Conservation (phyloP, 2,113 vertebrate genomes). For the Chinchilla lanigera region DNA sequence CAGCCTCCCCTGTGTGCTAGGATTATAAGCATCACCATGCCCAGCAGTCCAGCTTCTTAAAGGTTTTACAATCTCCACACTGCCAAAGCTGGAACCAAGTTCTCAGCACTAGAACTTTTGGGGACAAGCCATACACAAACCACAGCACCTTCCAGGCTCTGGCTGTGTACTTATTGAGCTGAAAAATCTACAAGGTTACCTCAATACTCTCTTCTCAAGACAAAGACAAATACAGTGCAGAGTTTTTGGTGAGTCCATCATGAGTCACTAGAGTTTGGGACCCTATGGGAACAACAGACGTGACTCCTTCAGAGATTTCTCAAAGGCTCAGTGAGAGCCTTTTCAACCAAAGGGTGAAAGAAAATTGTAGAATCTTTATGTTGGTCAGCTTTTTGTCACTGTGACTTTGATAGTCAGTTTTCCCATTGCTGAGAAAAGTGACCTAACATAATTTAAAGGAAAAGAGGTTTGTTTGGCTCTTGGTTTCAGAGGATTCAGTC, state of each 20-base stretch:
- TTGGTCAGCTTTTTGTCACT: not conserved
- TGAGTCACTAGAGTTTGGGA: not conserved
- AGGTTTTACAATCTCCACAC: not conserved
- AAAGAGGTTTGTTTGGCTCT: not conserved
- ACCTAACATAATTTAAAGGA: not conserved
- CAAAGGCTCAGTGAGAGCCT: not conserved
- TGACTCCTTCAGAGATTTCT: not conserved
- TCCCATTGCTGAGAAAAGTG: not conserved
- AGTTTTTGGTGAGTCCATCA: not conserved
- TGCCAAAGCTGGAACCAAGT: not conserved
- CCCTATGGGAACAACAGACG: not conserved
- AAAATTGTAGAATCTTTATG: not conserved
- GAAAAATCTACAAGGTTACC: not conserved
- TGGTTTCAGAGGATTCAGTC: not conserved
- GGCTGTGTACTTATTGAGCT: not conserved
- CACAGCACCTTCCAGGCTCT: not conserved
- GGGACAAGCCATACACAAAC: not conserved
- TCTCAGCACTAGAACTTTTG: not conserved
- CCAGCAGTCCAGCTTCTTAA: not conserved
- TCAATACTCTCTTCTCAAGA: not conserved
- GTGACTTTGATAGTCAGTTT: not conserved
- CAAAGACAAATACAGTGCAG: not conserved
- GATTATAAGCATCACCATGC: not conserved
- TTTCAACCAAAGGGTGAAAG: not conserved
- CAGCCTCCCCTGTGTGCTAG: not conserved